Evolutionary conservation across 2,888 invertebrate genomes (phyloP).

Genomic region (Digitonthophagus gazella): DNA sequence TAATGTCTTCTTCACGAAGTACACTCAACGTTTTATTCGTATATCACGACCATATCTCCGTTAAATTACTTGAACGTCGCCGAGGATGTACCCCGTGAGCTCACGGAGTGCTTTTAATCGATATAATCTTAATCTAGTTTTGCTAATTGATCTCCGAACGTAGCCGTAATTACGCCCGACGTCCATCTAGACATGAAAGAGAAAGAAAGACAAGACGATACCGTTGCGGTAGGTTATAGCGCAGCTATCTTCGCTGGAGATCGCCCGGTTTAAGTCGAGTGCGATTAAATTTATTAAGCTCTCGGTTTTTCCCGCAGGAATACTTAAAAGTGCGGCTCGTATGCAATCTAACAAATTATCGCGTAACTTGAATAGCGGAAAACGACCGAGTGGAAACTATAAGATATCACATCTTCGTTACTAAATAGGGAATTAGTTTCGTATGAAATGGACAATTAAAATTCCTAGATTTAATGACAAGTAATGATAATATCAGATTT

Average conservation of each 20-base stretch:
- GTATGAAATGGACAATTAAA: not conserved
- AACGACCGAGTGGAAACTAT: not conserved
- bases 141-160: constrained; percentile 13
- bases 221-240: not conserved
- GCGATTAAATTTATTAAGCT: not conserved
- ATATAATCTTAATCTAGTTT: constrained; percentile 15
- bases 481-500: too few species aligned
- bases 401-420: not conserved
- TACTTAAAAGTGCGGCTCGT: not conserved
- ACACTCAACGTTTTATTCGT: not conserved
- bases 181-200: not conserved
- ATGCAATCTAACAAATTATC: not conserved
- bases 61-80: not conserved
- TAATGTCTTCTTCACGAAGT: not conserved
- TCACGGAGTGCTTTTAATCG: constrained; percentile 4
- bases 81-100: not conserved
- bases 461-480: not conserved
- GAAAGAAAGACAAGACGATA: not conserved
- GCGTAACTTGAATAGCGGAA: not conserved
- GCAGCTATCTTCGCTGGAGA: not conserved
- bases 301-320: not conserved
- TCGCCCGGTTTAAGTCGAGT: not conserved
- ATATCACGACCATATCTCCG: not conserved
- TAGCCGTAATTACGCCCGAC: not conserved
- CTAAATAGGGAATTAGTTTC: not conserved